A percentile compares a stretch with the other conserved stretches of the same genome.
These are phyloP conservation scores for Taxidea taxus DNA, from an alignment of 2,113 vertebrate genomes.

Conservation along the genomic window DNA sequence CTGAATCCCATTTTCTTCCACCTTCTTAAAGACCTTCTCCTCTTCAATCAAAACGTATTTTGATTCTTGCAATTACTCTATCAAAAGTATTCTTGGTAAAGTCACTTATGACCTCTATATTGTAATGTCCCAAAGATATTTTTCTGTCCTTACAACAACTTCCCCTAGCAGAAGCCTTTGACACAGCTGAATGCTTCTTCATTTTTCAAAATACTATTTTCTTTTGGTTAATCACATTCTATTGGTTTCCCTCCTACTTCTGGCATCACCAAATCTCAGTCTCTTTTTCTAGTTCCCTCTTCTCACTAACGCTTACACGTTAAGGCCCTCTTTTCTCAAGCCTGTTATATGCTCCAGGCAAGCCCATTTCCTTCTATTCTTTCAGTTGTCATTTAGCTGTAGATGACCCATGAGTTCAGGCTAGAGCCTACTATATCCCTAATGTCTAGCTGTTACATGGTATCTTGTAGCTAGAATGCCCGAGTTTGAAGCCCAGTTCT, in stretches of 20 bases:
- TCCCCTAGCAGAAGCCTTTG: background rate
- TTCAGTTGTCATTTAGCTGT: background rate
- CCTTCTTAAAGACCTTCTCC: background rate
- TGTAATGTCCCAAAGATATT: background rate
- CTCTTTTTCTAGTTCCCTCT: background rate
- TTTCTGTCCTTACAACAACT: background rate
- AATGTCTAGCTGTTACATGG: background rate
- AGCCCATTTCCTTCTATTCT: background rate
- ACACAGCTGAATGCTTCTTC: background rate
- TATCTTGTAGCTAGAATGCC: background rate
- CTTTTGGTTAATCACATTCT: background rate
- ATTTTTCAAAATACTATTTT: background rate
- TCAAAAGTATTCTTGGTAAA: background rate
- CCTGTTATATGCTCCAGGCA: background rate
- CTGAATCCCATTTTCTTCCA: background rate
- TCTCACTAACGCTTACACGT: background rate
- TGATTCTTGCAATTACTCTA: background rate
- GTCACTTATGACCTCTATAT: background rate
- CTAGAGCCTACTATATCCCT: background rate
- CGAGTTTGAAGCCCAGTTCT: background rate
- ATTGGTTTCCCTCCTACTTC: background rate
- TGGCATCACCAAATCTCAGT: background rate
- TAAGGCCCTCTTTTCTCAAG: background rate
- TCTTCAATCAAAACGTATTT: background rate
- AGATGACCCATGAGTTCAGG: background rate